Conservation (phyloP, 2,113 vertebrate species). For the Agelaius tricolor region DNA sequence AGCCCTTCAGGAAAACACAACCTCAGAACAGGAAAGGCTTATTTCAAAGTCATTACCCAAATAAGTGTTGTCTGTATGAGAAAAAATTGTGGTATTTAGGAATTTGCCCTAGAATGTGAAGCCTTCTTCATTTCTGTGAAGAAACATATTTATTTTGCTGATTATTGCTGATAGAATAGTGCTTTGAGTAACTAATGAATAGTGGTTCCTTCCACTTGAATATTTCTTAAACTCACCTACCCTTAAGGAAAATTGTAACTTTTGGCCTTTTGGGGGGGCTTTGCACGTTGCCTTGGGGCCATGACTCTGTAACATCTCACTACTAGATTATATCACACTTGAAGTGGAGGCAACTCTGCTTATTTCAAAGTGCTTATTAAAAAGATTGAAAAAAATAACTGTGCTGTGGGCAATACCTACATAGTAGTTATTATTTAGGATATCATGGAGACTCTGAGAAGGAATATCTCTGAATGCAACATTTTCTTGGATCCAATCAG, state of each 20-base stretch:
- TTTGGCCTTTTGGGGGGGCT: background rate
- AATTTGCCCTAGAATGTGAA: constrained; percentile 17
- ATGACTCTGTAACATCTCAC: background rate
- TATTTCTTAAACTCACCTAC: background rate
- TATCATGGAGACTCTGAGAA: background rate
- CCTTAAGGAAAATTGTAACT: background rate
- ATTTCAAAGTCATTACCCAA: background rate
- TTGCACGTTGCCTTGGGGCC: background rate
- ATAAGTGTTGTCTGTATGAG: background rate
- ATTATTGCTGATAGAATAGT: background rate
- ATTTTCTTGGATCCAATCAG: background rate
- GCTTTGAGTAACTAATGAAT: background rate
- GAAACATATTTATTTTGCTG: background rate
- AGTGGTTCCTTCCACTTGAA: background rate
- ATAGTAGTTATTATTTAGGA: background rate
- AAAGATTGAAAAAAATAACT: background rate
- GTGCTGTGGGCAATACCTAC: constrained; percentile 1
- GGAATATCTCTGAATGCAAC: background rate
- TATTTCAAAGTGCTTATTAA: background rate
- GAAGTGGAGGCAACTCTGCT: background rate
- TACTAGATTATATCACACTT: background rate
- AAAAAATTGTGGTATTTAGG: background rate
- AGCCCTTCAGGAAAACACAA: background rate
- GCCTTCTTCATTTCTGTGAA: background rate
- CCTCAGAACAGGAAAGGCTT: background rate